Evolutionary conservation across 1,140 invertebrate genomes (phyloP), one percentile per base, ranked within the genome.

Genomic region (Phymastichus coffea): DNA sequence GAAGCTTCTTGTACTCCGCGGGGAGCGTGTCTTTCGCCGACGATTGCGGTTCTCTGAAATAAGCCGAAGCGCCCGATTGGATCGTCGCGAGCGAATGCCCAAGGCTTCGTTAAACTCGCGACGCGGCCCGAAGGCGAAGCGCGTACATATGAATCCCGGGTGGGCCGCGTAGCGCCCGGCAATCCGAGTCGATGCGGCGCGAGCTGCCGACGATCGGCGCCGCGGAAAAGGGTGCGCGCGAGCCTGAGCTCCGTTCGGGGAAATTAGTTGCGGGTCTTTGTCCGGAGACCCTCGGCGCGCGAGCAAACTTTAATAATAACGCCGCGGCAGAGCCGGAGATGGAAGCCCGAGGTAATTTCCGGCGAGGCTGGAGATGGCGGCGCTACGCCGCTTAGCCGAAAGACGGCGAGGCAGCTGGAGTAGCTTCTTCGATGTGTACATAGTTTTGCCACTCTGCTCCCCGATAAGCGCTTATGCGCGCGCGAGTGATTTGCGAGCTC

Each of bases 331-430:
- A 41, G 40, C 57, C 57, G 57, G 57, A 60, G 57, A 60, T 60
- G 51, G 51, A 60, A 60, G 43, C 57, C 43, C 33, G 51, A 60
- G 43, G 57, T 60, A 60, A 60, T 60, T 60, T 60, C 57, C 57
- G 57, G 57, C 7, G 23, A 2, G 7, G n/a, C 12, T 23, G 30
- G 46, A 14, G 25, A 47, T 4, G 26, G 23, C 15, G n/a, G 17
- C 3, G 25, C 8, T 26, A 12, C 20, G 12, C 15, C 35, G 47
- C 15, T 57, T 49, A 49, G 48, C 49, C 25, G 17, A 47, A 40
- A 57, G 57, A 54, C 57, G 49, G n/a, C n/a, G n/a, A n/a, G n/a
- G n/a, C n/a, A n/a, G n/a, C n/a, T n/a, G n/a, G n/a, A n/a, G n/a
- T n/a, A 53, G 57, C 19, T 60, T 41, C 57, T 54, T 54, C 49